Base-by-base conservation (phyloP, 2,888 invertebrate genomes). In the Trichopoda pennipes region DNA sequence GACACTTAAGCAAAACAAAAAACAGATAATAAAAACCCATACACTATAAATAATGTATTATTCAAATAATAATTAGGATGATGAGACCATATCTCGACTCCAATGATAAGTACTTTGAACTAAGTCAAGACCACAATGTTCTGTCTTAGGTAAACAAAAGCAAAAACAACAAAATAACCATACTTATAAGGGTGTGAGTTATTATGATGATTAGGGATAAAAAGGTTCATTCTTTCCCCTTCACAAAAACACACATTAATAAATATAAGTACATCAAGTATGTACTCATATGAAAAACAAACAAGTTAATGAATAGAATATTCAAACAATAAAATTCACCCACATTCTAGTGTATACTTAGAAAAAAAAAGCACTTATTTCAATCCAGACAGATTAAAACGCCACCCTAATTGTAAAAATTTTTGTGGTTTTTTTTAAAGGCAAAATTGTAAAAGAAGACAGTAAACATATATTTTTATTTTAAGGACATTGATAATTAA, bases 401-500 rank as follows among this genome's bases (percentile, higher is more conserved):
- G 8, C 56, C 51, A 68, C 75, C 51, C 51, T 51, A 44, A 68
- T 53, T 68, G 47, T 9, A 68, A 68, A 4, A 17, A 9, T 51
- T 35, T 44, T 44, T 32, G 32, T 44, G 16, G 12, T 3, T n/a
- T 19, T 8, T 8, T 17, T 19, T 17, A 10, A 47, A 44, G 1
- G 21, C 17, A 47, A 23, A 58, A 35, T 51, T 42, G 1, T 32
- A 61, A 68, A 35, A 12, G 9, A n/a, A 60, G 8, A 12, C 60
- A 61, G 28, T 58, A 53, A 79, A 61, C 72, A 75, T 70, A 78
- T 78, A 79, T 47, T 23, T 75, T 72, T n/a, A 56, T 70, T 72
- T 82, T 61, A 78, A 82, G 60, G 70, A 42, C 75, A 79, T 75
- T 82, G 66, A 60, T 56, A 75, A 56, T 70, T 60, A 72, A 74